Evolutionary conservation across 2,888 invertebrate species (phyloP), one percentile per base, ranked within the genome.

Genomic region (Sinohyriopsis cumingii): DNA sequence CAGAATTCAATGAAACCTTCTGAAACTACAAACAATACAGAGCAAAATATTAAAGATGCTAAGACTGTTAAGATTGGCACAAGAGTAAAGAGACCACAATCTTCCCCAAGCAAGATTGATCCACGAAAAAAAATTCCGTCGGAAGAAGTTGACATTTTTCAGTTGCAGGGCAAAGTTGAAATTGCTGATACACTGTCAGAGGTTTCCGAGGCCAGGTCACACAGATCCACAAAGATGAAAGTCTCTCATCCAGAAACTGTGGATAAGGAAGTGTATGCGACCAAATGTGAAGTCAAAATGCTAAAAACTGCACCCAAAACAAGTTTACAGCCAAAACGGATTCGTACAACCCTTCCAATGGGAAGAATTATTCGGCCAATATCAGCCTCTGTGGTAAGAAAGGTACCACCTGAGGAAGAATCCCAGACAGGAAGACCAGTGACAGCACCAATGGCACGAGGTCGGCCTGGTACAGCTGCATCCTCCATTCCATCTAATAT

Each of bases 31-130:
- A 75, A 63, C 67, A 86, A 88, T 70, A 87, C 86, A 22, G 77
- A 80, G 55, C 70, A 72, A 60, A 86, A 86, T 69, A 72, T 81
- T 62, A 62, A 72, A 54, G 80, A 80, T 59, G 64, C 70, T 12
- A 66, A 68, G 53, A 71, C 67, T 61, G 54, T 75, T 25, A 66
- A 65, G 20, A 57, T 75, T 12, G 63, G 75, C 45, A 75, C 72
- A 6, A 57, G 73, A 45, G 65, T 73, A 67, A 57, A 72, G 5
- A 76, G 89, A 55, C 89, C 89, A 0, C 79, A 79, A 15, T 89
- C 89, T 5, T 88, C 88, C 12, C 89, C 89, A 7, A 78, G 86
- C 69, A 82, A 83, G 60, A 84, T 89, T 45, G 89, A 89, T 72
- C 86, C 87, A 0, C 77, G 88, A 57, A 85, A 86, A 6, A 85